These are phyloP conservation scores for Channallabes apus DNA, from an alignment of 2,797 vertebrate species.

Conservation along the genomic window DNA sequence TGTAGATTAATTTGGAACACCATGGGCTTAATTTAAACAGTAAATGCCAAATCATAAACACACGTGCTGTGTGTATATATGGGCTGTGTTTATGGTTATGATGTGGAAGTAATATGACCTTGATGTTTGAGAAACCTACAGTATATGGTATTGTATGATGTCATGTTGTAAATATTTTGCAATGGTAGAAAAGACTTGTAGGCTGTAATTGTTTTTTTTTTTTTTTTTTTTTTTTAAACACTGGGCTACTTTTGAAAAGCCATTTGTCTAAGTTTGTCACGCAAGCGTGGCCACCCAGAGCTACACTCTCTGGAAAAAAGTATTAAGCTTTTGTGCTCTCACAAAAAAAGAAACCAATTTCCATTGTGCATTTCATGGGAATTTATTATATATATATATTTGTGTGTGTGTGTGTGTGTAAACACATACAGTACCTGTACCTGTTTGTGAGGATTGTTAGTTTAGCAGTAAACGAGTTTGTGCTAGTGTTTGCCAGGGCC, in stretches of 20 bases:
- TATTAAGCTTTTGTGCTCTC: not conserved
- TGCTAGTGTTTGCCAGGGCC: not conserved
- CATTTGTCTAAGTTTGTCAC: constrained; percentile 7
- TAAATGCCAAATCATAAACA: not conserved
- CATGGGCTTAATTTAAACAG: not conserved
- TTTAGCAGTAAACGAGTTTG: not conserved
- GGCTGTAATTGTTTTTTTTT: not conserved
- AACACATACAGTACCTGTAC: not conserved
- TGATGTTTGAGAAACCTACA: not conserved
- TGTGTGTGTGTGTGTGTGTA: too few species aligned
- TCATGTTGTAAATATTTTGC: not conserved
- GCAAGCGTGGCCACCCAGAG: not conserved
- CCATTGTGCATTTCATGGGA: not conserved
- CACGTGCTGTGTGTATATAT: not conserved
- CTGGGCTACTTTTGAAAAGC: not conserved
- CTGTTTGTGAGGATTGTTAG: not conserved
- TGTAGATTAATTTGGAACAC: not conserved
- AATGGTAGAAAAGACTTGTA: not conserved
- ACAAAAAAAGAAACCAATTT: not conserved
- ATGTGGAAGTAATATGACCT: not conserved
- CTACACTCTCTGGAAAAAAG: too few species aligned
- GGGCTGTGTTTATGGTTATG: not conserved
- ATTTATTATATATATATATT: not conserved
- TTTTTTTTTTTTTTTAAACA: not conserved
- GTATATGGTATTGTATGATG: not conserved